A percentile compares a stretch with the other conserved stretches of the same genome.
These are phyloP conservation scores for Cyrtonyx montezumae DNA, from an alignment of 2,113 vertebrate genomes.

Conservation along the genomic window DNA sequence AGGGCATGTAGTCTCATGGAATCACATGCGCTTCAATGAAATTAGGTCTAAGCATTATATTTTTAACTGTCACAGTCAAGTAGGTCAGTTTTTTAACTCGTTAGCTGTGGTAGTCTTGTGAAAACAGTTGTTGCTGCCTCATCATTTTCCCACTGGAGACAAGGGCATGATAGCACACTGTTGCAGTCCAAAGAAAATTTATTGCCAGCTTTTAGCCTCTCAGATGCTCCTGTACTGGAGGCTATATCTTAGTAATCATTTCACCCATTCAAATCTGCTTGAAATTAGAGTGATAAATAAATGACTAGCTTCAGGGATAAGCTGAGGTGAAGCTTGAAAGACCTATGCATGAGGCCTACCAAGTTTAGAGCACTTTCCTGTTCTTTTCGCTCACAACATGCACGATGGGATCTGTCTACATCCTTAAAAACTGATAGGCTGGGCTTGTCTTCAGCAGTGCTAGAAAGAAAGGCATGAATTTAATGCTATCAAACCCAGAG, in stretches of 20 bases:
- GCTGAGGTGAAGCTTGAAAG: background rate
- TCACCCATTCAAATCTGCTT: background rate
- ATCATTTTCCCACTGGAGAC: background rate
- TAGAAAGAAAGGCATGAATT: background rate
- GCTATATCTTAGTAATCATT: background rate
- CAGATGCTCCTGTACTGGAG: background rate
- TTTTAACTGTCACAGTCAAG: conserved; percentile 46
- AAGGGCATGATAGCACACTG: background rate
- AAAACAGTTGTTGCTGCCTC: background rate
- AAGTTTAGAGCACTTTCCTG: background rate
- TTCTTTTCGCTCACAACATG: background rate
- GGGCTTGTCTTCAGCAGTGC: background rate
- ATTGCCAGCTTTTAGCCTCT: background rate
- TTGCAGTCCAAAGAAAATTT: background rate
- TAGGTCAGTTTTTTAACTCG: conserved; percentile 63
- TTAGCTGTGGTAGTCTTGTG: conserved; percentile 32
- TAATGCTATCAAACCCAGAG: background rate
- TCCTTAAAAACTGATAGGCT: background rate
- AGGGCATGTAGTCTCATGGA: conserved; percentile 26
- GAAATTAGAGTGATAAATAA: background rate
- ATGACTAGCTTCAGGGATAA: background rate
- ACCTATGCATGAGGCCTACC: background rate
- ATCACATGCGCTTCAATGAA: conserved; percentile 54
- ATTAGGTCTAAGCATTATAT: conserved; percentile 59
- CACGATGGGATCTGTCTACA: background rate